Conservation (phyloP, 2,113 vertebrate species). For the Cranoglanis bouderius region DNA sequence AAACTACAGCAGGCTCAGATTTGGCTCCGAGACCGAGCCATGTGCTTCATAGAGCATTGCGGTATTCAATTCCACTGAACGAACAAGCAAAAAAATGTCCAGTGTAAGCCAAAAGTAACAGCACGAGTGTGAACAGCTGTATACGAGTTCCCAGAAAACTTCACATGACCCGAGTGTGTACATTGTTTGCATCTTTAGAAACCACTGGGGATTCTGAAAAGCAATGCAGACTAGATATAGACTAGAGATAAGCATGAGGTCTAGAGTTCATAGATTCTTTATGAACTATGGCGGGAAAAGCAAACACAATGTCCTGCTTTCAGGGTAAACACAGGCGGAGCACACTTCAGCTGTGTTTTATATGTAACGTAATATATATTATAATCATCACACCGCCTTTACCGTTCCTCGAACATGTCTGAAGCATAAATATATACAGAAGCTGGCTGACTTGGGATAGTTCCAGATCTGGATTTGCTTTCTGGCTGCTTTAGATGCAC, state of each 20-base stretch:
- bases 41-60: neutral
- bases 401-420: neutral
- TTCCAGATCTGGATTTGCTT: neutral
- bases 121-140: neutral
- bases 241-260: constrained; percentile 47
- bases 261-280: constrained; percentile 49
- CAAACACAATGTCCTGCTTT: constrained; percentile 49
- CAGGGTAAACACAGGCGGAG: constrained; percentile 48
- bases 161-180: constrained; percentile 28
- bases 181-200: neutral
- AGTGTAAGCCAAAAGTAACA: neutral
- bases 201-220: constrained; percentile 11
- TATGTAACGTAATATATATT: constrained; percentile 8
- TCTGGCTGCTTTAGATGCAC: neutral
- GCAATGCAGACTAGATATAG: constrained; percentile 10
- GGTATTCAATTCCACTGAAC: neutral
- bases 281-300: constrained; percentile 38
- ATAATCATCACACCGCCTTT: neutral
- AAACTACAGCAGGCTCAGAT: neutral
- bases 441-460: neutral
- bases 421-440: neutral
- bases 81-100: neutral
- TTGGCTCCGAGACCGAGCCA: neutral
- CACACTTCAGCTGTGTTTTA: neutral
- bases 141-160: neutral